Base-by-base conservation (phyloP, 1,140 invertebrate species). In the Hycleus cichorii region DNA sequence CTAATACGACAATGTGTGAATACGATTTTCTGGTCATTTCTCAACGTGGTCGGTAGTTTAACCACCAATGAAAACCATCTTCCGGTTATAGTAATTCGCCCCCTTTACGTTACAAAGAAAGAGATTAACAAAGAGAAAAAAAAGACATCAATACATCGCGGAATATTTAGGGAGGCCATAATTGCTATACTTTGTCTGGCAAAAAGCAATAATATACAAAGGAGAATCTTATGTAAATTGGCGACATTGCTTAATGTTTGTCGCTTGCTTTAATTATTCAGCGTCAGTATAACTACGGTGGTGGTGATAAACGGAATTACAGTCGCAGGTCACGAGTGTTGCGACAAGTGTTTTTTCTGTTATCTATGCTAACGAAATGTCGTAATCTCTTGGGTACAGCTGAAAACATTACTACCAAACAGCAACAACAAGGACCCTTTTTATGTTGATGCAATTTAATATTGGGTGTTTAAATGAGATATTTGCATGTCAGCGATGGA, bases 1-100 rank as follows among this genome's bases (percentile, higher is more conserved):
- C 66, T 72, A 69, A 69, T 72, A 69, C 63, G 69, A 72, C 70
- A 71, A 72, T 70, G 70, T 72, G 70, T 70, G 70, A 72, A 72
- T 69, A 50, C 66, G 63, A 65, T 69, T 70, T 72, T 71, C 69
- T 67, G 67, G 67, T 69, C 64, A 68, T 66, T 66, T 68, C 67
- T 65, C 65, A 64, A 64, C 59, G 54, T 51, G 58, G 42, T 57
- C 53, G 63, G 62, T 63, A 62, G 63, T 63, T 65, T 26, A 11
- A 42, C 9, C 6, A 42, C 48, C 40, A 52, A 47, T 47, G 48
- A 32, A 7, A 32, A 32, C 32, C 4, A 32, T 32, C 32, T 32
- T 32, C 32, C 32, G 32, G 32, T 32, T 32, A 18, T 18, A 18
- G 32, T 32, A 7, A 32, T 32, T 39, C 8, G 11, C 40, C 43